These are phyloP conservation scores for Myathropa florea DNA, from an alignment of 2,888 invertebrate species.

Conservation along the genomic window DNA sequence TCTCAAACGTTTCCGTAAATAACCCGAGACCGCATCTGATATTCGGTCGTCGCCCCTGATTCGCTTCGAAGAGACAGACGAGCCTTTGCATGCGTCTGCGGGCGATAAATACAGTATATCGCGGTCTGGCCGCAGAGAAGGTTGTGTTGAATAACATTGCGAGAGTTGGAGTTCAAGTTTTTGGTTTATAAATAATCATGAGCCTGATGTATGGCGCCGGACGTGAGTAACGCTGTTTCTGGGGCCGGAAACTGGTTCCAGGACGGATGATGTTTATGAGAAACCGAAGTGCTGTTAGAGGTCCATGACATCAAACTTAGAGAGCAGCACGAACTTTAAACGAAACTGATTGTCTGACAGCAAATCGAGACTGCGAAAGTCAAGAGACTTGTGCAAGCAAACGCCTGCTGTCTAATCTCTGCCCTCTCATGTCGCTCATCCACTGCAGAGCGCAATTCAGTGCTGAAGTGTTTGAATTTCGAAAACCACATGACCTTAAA, in stretches of 20 bases:
- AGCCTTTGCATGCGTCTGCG: constrained; percentile 13
- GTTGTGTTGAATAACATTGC: constrained; percentile 37
- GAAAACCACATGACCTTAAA: background rate
- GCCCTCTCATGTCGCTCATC: background rate
- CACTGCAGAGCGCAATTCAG: background rate
- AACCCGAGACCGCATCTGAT: constrained; percentile 55
- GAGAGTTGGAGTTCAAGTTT: constrained; percentile 16
- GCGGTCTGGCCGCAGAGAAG: background rate
- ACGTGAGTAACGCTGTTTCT: background rate
- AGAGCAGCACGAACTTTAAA: background rate
- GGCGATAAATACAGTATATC: constrained; percentile 29
- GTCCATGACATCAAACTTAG: background rate
- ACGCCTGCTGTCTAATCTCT: background rate
- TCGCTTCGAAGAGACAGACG: constrained; percentile 7
- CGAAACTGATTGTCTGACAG: background rate
- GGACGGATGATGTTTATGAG: background rate
- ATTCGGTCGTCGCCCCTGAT: constrained; percentile 53
- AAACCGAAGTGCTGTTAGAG: background rate
- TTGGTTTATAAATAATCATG: constrained; percentile 38
- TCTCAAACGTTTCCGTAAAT: constrained; percentile 48
- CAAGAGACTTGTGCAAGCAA: too few relatives aligned
- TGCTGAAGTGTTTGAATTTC: too few relatives aligned
- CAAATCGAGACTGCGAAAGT: background rate
- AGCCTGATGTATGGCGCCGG: background rate
- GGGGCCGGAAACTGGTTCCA: background rate